Conservation (phyloP, 2,888 invertebrate genomes). For the Eulithis testata region DNA sequence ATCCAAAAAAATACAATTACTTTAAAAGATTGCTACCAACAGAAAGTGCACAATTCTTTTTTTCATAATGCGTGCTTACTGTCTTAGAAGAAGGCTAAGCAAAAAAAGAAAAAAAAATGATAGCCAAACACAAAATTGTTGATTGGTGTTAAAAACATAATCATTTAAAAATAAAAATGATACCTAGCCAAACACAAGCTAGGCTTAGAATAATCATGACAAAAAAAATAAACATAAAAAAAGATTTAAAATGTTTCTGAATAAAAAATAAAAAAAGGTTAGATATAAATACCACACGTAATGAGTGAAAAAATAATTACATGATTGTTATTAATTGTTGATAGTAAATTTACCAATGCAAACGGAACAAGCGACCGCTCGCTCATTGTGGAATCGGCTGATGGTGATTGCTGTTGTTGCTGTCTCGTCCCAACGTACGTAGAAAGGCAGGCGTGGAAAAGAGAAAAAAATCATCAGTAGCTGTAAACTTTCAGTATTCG, state of each 20-base stretch:
- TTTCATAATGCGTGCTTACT: no score
- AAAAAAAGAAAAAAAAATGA: no score
- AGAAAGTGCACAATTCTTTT: no score
- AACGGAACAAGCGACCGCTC: conserved; percentile 80
- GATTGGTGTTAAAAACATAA: no score
- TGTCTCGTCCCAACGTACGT: conserved; percentile 60
- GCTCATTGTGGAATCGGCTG: conserved; percentile 83
- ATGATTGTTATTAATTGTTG: conserved; percentile 75
- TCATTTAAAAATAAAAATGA: no score
- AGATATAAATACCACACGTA: conserved; percentile 39
- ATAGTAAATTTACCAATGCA: conserved; percentile 83
- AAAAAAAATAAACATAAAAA: conserved; percentile 33
- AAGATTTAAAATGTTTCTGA: no score
- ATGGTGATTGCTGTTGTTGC: conserved; percentile 81
- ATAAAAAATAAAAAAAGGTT: conserved; percentile 28
- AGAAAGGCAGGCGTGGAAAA: conserved; percentile 62
- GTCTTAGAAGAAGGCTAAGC: no score
- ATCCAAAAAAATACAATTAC: no score
- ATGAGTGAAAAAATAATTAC: conserved; percentile 67
- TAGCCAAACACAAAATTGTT: no score
- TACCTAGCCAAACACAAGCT: no score
- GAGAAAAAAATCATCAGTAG: conserved; percentile 44
- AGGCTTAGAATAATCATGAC: not conserved
- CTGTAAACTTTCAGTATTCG: no score
- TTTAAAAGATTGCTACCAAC: no score